phyloP scores from a whole-genome alignment of 2,797 vertebrate species.

The Diglossa cyanea region DNA sequence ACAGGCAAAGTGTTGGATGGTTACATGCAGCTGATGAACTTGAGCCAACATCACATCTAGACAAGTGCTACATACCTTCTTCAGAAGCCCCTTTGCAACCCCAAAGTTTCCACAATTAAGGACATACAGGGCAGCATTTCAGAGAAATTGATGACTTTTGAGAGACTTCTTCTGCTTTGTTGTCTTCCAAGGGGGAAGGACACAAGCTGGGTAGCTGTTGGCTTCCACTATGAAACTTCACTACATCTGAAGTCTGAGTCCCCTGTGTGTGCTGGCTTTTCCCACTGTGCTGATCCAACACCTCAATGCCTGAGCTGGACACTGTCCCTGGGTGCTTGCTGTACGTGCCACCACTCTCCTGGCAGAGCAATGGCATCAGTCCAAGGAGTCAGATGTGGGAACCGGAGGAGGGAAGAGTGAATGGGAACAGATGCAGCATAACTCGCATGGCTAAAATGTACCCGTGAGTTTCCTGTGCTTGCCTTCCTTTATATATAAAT shows the following conservation, averaged over 20 bases:
- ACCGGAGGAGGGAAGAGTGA: background rate
- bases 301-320: background rate
- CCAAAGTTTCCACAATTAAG: background rate
- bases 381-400: background rate
- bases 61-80: background rate
- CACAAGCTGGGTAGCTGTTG: background rate
- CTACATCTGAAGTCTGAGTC: background rate
- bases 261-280: background rate
- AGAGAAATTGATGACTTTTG: background rate
- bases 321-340: accelerated
- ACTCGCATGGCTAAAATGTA: background rate
- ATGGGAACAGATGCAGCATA: background rate
- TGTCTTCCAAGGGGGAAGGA: background rate
- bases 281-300: background rate
- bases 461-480: background rate
- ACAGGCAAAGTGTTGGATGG: background rate
- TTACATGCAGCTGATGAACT: background rate
- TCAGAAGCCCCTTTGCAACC: background rate
- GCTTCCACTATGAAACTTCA: background rate
- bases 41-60: background rate
- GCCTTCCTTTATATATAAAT: background rate
- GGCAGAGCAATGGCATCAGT: background rate
- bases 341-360: background rate
- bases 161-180: background rate
- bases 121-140: background rate